Evolutionary conservation across 2,113 vertebrate genomes (phyloP).

Genomic region (Ochotona princeps): DNA sequence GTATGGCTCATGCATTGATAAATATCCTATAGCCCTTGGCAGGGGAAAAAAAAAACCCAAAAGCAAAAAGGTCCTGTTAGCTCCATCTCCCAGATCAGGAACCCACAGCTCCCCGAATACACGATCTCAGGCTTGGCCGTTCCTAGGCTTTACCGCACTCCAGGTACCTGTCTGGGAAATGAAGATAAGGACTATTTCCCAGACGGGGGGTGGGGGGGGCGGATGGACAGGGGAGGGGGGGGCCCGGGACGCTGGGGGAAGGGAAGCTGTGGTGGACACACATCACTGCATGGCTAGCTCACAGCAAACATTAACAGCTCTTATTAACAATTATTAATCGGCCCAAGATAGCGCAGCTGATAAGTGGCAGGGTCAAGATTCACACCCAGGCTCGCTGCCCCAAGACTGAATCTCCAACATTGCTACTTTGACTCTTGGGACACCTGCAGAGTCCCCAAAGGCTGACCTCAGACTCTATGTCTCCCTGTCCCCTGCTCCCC

Average conservation of each 20-base stretch:
- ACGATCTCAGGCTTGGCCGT: background rate
- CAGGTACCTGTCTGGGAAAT: background rate
- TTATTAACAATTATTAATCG: constrained; percentile 14
- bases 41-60: too few species aligned
- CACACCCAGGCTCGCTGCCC: background rate
- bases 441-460: background rate
- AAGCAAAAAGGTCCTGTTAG: background rate
- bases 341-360: constrained; percentile 8
- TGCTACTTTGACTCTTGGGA: background rate
- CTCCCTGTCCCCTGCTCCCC: background rate
- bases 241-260: background rate
- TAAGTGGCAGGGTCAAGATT: constrained; percentile 3
- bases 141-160: background rate
- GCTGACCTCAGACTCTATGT: background rate
- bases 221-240: background rate
- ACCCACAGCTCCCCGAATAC: background rate
- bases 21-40: too few species aligned
- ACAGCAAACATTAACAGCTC: background rate
- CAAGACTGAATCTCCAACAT: background rate
- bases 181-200: background rate
- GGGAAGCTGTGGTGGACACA: background rate
- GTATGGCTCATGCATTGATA: too few species aligned
- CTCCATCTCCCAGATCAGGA: constrained; percentile 38
- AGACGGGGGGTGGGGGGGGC: background rate
- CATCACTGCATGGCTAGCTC: background rate